These are phyloP conservation scores for Drosophila grimshawi DNA, from an alignment of 1,140 invertebrate species.

Conservation along the genomic window DNA sequence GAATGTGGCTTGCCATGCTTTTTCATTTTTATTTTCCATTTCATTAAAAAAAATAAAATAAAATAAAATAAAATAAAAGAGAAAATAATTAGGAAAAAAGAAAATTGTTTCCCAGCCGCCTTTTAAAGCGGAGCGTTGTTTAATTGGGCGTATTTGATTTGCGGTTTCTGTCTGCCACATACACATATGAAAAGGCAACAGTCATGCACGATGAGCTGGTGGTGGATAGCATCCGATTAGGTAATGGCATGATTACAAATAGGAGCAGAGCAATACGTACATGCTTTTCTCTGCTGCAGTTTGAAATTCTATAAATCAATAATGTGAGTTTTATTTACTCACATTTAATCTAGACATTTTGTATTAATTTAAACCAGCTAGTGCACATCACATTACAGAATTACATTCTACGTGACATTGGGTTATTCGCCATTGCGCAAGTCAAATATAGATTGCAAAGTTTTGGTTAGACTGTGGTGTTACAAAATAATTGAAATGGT, in stretches of 20 bases:
- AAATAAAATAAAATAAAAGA: constrained; percentile 20
- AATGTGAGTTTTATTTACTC: neutral
- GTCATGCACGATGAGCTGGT: constrained; percentile 56
- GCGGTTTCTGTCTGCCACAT: constrained; percentile 49
- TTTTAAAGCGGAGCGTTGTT: constrained; percentile 59
- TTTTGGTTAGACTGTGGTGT: too few species aligned
- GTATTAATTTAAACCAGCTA: too few species aligned
- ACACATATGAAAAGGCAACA: constrained; percentile 56
- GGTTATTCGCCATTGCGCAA: too few species aligned
- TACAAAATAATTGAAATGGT: too few species aligned
- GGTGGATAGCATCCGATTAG: constrained; percentile 49
- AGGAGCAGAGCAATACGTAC: constrained; percentile 3
- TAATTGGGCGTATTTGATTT: constrained; percentile 81
- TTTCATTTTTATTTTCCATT: constrained; percentile 50
- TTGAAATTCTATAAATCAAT: neutral
- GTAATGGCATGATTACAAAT: constrained; percentile 48
- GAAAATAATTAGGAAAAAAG: constrained; percentile 4
- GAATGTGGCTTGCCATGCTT: constrained; percentile 13
- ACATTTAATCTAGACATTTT: too few species aligned
- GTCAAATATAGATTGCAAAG: too few species aligned
- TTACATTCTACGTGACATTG: too few species aligned
- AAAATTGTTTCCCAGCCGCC: constrained; percentile 17
- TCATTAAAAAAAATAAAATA: constrained; percentile 54
- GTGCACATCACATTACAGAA: too few species aligned
- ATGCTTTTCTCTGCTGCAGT: neutral